phyloP scores from a whole-genome alignment of 2,113 vertebrate genomes.

The Psettodes erumei region DNA sequence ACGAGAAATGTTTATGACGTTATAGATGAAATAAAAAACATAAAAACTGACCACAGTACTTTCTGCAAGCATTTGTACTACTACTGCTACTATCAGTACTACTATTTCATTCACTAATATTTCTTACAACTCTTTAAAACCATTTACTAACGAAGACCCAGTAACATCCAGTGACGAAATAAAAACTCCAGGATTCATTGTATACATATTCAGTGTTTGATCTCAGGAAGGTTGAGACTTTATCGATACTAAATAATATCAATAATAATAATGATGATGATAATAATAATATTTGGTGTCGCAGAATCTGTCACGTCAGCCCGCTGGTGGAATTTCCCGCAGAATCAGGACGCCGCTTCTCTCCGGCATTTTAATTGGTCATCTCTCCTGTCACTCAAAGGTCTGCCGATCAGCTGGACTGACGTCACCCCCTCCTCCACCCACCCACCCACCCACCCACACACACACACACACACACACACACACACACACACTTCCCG shows the following conservation, averaged over 20 bases:
- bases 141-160: no score
- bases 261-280: no score
- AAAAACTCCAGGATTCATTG: no score
- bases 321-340: not conserved
- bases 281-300: no score
- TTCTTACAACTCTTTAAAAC: no score
- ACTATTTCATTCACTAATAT: no score
- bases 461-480: not conserved
- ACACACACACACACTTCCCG: conserved; percentile 23
- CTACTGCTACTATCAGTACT: not conserved
- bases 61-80: not conserved
- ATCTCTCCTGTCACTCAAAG: conserved; percentile 30
- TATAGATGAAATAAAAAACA: conserved; percentile 63
- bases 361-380: conserved; percentile 56
- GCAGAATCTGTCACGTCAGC: not conserved
- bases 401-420: conserved; percentile 59
- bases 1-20: conserved; percentile 70
- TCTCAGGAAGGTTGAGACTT: no score
- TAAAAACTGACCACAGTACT: conserved; percentile 27
- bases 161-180: no score
- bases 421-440: conserved; percentile 70
- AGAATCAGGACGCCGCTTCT: not conserved
- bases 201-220: no score
- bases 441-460: conserved; percentile 43
- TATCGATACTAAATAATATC: no score